Evolutionary conservation across 2,888 invertebrate species (phyloP), one percentile per base, ranked within the genome.

Genomic region (Brachyopa scutellaris): DNA sequence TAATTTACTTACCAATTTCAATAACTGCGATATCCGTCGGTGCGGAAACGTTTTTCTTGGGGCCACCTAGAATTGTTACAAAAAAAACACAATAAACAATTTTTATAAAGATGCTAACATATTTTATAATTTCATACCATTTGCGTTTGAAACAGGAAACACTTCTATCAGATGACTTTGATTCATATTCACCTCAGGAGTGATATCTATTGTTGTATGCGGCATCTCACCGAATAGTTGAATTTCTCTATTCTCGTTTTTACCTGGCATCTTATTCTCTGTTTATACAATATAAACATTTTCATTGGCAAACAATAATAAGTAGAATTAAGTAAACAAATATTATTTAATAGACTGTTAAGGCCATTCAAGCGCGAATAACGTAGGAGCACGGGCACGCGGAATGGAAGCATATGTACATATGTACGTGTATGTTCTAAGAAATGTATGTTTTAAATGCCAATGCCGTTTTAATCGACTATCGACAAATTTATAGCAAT

Each of bases 1-100:
- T 7, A 17, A 29, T 4, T 2, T 3, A 19, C 80, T 64, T 45
- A 80, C 80, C 80, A 53, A 80, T 76, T 51, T 80, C 80, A 38
- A 80, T 76, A 13, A 80, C 69, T 19, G 80, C 70, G 1, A 74
- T 38, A 31, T 59, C 69, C 7, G 38, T 33, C 6, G n/a, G 1
- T 1, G 11, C 11, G 5, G 29, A 29, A 1, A 11, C 13, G 3
- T 4, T 70, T 6, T 53, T 69, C 11, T 29, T 69, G 6, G 5
- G 1, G 6, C n/a, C 55, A 51, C 33, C 79, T 80, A 11, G 1
- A 64, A 36, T 13, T 5, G 7, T 13, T 59, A n/a, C n/a, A n/a
- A n/a, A n/a, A n/a, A 2, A 40, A 4, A 4, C 3, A 49, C n/a
- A 42, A 26, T 3, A 11, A 1, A 8, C 29, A 26, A 11, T 4